Evolutionary conservation across 2,797 vertebrate genomes (phyloP), one percentile per base, ranked within the genome.

Genomic region (Channa striata): DNA sequence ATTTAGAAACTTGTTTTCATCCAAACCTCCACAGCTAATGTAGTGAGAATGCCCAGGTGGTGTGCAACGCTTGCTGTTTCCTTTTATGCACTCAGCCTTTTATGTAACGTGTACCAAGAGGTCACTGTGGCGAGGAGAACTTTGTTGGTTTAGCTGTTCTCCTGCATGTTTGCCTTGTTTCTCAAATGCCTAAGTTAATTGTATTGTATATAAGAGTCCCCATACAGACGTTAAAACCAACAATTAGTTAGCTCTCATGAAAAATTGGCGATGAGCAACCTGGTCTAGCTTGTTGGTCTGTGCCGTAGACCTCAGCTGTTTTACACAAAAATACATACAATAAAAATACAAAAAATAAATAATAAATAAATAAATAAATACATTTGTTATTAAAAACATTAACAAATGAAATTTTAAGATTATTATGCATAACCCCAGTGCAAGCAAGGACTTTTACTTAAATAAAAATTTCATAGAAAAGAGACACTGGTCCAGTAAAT

Each of bases 41-140:
- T 43, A 37, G 58, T 59, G 76, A 80, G 78, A 83, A 79, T 79
- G 59, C 48, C 69, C 74, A 83, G 71, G 72, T 81, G 80, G 51
- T 53, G 30, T 42, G 21, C 52, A 61, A 62, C 36, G 53, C 72
- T 59, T 49, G 54, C 34, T 51, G 53, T 69, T 68, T 59, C 16
- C 69, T 72, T 74, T 72, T 56, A 56, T 75, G 12, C 47, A 54
- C 37, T 30, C 59, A 11, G 56, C 47, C 47, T 84, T 84, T 84
- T 84, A 77, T 52, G 20, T 72, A 81, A 84, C 49, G 20, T 34
- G 2, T 8, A 19, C 59, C 2, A 4, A 68, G 62, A 56, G 66
- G 62, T 81, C 68, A 47, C 47, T 70, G 43, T 46, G 43, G 54
- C 75, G 67, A 51, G 48, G 74, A 69, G 48, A 72, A 68, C 61